Percentiles rank a stretch among this genome's conserved stretches.
Evolutionary conservation across 2,888 invertebrate genomes (phyloP).

Genomic region (Hipparchia semele): DNA sequence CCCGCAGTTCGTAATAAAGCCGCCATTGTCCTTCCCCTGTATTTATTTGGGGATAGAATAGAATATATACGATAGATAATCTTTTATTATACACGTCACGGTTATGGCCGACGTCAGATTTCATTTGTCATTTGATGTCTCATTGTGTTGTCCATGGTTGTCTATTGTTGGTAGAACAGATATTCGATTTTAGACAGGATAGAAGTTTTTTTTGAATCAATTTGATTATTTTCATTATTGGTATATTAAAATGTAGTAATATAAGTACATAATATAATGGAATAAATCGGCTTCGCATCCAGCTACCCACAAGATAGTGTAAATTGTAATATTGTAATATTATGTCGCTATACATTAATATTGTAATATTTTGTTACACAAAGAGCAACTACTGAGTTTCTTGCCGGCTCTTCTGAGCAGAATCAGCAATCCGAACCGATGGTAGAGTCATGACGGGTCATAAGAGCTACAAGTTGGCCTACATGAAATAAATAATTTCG

Average conservation of each 20-base stretch:
- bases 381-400: too few species aligned
- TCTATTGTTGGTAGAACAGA: slow-evolving; percentile 36
- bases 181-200: slow-evolving; percentile 35
- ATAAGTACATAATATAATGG: too few species aligned
- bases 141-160: slow-evolving; percentile 36
- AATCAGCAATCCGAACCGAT: too few species aligned
- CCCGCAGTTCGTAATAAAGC: slow-evolving; percentile 66
- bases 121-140: slow-evolving; percentile 69
- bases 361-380: too few species aligned
- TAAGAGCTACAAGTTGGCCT: too few species aligned
- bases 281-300: too few species aligned
- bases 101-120: slow-evolving; percentile 74
- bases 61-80: slow-evolving; percentile 60
- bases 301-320: too few species aligned
- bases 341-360: too few species aligned
- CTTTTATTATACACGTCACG: slow-evolving; percentile 74
- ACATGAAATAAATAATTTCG: too few species aligned
- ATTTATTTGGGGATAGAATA: slow-evolving; percentile 66
- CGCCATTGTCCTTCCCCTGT: slow-evolving; percentile 74
- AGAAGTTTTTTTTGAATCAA: slow-evolving; percentile 22
- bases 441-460: too few species aligned
- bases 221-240: neutral
- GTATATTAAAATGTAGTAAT: neutral
- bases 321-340: too few species aligned
- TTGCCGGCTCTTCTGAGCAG: too few species aligned